phyloP scores from a whole-genome alignment of 2,797 vertebrate genomes.

The Mormyrops boulengeri region DNA sequence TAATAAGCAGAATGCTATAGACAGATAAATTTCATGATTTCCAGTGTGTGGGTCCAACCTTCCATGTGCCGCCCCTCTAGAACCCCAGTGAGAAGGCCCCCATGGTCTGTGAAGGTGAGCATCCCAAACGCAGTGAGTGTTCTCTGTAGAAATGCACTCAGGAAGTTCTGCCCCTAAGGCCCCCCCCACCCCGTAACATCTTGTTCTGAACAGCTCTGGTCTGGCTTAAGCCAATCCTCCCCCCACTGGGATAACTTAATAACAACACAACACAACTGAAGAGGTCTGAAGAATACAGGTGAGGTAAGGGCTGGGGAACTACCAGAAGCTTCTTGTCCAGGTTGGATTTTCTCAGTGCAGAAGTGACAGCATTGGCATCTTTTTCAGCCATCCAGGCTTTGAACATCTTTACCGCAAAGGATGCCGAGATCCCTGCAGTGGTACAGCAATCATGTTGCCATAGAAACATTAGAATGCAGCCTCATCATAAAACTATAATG shows the following conservation, averaged over 20 bases:
- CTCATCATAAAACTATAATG: not conserved
- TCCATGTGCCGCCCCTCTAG: not conserved
- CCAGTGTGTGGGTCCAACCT: not conserved
- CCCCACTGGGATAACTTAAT: not conserved
- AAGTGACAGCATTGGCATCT: conserved; percentile 82
- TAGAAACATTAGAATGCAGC: not conserved
- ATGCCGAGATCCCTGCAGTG: conserved; percentile 75
- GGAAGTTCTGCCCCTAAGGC: not conserved
- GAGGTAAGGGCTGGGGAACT: conserved; percentile 6
- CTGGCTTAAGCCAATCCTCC: not conserved
- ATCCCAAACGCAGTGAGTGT: not conserved
- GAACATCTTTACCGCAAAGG: conserved; percentile 87
- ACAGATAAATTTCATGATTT: not conserved
- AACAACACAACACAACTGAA: not conserved
- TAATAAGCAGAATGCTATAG: not conserved
- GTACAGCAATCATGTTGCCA: not conserved
- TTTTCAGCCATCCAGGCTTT: conserved; percentile 90
- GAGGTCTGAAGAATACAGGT: not conserved
- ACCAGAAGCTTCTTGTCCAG: conserved; percentile 85
- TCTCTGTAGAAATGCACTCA: not conserved
- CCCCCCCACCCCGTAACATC: not conserved
- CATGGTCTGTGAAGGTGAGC: not conserved
- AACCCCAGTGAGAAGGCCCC: not conserved
- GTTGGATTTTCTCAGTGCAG: conserved; percentile 82
- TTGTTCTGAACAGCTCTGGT: not conserved